A percentile compares a stretch with the other conserved stretches of the same genome.
phyloP scores from a whole-genome alignment of 2,888 invertebrate species.

The Athripsodes cinereus region DNA sequence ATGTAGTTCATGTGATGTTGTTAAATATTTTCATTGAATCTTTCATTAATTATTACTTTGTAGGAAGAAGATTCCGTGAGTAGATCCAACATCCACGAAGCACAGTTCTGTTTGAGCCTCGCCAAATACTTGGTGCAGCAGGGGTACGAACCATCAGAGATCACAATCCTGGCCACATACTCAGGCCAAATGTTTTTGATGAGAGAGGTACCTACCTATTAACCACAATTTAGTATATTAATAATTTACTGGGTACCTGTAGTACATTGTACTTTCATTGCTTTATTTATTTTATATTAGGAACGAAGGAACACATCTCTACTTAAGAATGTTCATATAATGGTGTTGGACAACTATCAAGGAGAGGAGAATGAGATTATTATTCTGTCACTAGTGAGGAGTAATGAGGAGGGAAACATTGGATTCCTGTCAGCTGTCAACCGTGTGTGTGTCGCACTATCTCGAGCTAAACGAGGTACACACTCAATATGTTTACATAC shows the following conservation, averaged over 20 bases:
- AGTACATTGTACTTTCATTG: neutral
- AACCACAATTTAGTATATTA: neutral
- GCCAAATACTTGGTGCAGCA: slow-evolving; percentile 57
- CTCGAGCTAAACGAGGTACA: slow-evolving; percentile 55
- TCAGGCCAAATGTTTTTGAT: slow-evolving; percentile 61
- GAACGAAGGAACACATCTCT: neutral
- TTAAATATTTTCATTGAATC: neutral
- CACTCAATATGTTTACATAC: neutral
- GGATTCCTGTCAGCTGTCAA: slow-evolving; percentile 67
- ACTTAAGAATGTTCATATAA: slow-evolving; percentile 44
- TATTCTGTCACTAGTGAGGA: slow-evolving; percentile 71
- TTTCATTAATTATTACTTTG: neutral
- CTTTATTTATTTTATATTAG: slow-evolving; percentile 1
- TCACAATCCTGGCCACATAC: slow-evolving; percentile 71
- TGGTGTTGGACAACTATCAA: slow-evolving; percentile 74
- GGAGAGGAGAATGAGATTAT: slow-evolving; percentile 77
- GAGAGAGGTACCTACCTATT: slow-evolving; percentile 38
- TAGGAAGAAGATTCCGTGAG: slow-evolving; percentile 52
- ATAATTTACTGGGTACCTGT: too few species aligned
- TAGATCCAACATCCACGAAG: slow-evolving; percentile 59
- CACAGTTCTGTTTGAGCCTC: slow-evolving; percentile 53
- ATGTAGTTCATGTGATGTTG: neutral
- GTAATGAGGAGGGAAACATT: slow-evolving; percentile 58
- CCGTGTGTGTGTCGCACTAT: slow-evolving; percentile 71
- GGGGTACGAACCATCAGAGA: slow-evolving; percentile 53